These are phyloP conservation scores for Lucilia cuprina DNA, from an alignment of 1,140 invertebrate genomes.

Conservation along the genomic window DNA sequence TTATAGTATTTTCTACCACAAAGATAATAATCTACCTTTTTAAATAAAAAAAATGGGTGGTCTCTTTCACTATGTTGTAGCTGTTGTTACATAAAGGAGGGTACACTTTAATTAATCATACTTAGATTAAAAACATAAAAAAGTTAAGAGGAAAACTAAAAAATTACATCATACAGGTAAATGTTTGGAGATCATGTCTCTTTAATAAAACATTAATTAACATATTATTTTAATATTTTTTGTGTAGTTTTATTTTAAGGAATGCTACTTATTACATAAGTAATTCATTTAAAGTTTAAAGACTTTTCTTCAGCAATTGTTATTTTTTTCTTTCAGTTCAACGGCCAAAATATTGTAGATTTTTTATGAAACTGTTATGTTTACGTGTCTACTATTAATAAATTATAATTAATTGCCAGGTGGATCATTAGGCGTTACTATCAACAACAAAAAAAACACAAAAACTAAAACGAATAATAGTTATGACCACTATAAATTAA, in stretches of 20 bases:
- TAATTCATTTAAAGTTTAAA: not conserved
- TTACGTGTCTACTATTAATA: slow-evolving; percentile 24
- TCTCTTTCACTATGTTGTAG: not conserved
- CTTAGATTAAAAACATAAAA: not conserved
- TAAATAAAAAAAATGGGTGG: too few species aligned
- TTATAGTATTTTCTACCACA: not conserved
- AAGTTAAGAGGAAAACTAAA: not conserved
- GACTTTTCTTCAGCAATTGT: not conserved
- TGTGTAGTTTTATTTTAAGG: not conserved
- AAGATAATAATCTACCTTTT: not conserved
- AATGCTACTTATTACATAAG: not conserved
- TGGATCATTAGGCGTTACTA: slow-evolving; percentile 33
- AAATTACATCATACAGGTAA: not conserved
- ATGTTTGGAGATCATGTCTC: not conserved
- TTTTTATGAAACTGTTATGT: not conserved
- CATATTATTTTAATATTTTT: not conserved
- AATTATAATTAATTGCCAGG: slow-evolving; percentile 31
- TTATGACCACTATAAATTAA: not conserved
- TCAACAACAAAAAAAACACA: not conserved
- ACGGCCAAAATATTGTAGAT: not conserved
- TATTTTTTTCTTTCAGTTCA: not conserved
- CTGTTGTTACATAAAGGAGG: not conserved
- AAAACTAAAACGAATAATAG: not conserved
- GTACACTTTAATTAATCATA: slow-evolving; percentile 17
- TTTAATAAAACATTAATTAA: slow-evolving; percentile 23